Conservation (phyloP, 2,888 invertebrate genomes). For the Cryptops parisi region DNA sequence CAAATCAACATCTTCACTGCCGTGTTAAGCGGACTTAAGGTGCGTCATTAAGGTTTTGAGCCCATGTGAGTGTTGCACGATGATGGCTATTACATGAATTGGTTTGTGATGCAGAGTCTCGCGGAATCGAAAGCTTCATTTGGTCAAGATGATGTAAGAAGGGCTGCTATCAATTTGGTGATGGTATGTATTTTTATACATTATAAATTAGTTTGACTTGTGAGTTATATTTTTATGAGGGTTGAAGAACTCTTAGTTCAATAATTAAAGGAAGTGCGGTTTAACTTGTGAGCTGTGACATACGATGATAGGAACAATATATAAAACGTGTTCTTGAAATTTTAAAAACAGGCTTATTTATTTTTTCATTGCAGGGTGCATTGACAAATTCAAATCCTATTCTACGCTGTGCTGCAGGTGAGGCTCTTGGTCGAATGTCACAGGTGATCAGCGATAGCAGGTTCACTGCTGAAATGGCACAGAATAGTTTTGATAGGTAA, state of each 20-base stretch:
- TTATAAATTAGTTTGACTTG: too few relatives aligned
- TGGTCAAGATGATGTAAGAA: conserved; percentile 80
- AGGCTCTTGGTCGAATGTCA: conserved; percentile 83
- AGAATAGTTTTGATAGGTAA: conserved; percentile 68
- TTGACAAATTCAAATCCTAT: conserved; percentile 37
- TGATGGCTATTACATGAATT: background rate
- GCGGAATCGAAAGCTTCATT: conserved; percentile 72
- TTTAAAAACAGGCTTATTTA: conserved; percentile 11
- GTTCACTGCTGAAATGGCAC: conserved; percentile 77
- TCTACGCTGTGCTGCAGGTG: conserved; percentile 86
- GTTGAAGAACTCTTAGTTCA: too few relatives aligned
- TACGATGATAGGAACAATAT: too few relatives aligned
- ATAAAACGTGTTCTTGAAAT: conserved; percentile 1
- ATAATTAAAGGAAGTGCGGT: too few relatives aligned
- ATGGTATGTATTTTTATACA: conserved; percentile 46
- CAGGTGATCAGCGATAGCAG: conserved; percentile 74
- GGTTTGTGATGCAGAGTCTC: conserved; percentile 43
- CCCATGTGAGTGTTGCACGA: background rate
- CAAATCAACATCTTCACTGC: conserved; percentile 96
- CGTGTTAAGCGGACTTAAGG: conserved; percentile 68
- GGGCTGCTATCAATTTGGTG: conserved; percentile 54
- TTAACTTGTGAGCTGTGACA: too few relatives aligned
- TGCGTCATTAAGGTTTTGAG: conserved; percentile 18
- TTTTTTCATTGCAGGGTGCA: conserved; percentile 31
- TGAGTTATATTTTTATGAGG: too few relatives aligned